phyloP scores from a whole-genome alignment of 2,113 vertebrate species.

The Otis tarda region DNA sequence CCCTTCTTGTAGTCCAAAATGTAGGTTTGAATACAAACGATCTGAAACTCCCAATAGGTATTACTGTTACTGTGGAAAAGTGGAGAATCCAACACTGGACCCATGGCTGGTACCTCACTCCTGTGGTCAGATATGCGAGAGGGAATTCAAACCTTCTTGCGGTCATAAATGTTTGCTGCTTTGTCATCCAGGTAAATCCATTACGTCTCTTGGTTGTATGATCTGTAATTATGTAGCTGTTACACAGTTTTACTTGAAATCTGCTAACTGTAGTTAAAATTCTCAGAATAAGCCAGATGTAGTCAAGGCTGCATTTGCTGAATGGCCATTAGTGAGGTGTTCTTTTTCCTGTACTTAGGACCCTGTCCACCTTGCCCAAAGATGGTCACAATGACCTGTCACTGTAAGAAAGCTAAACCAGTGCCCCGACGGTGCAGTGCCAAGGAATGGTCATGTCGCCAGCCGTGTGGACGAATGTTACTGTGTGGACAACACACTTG shows the following conservation, averaged over 20 bases:
- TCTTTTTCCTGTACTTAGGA: slow-evolving; percentile 70
- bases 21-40: slow-evolving; percentile 89
- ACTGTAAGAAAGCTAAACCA: slow-evolving; percentile 87
- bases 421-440: slow-evolving; percentile 91
- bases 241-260: not conserved
- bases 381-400: slow-evolving; percentile 89
- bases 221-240: not conserved
- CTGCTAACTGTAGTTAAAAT: not conserved
- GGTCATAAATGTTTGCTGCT: slow-evolving; percentile 95
- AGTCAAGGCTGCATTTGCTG: not conserved
- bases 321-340: not conserved
- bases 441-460: slow-evolving; percentile 89
- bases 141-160: slow-evolving; percentile 86
- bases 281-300: not conserved
- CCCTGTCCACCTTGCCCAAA: slow-evolving; percentile 96
- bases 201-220: not conserved
- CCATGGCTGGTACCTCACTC: slow-evolving; percentile 98
- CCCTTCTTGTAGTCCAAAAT: slow-evolving; percentile 86
- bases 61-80: slow-evolving; percentile 93
- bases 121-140: slow-evolving; percentile 93
- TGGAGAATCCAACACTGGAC: slow-evolving; percentile 88
- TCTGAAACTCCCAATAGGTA: slow-evolving; percentile 88
- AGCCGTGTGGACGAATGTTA: slow-evolving; percentile 77
- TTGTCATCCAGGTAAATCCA: slow-evolving; percentile 91
- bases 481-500: slow-evolving; percentile 89